A percentile compares a stretch with the other conserved stretches of the same genome.
Conservation (phyloP, 2,113 vertebrate species). For the Leptobrachium ailaonicum region DNA sequence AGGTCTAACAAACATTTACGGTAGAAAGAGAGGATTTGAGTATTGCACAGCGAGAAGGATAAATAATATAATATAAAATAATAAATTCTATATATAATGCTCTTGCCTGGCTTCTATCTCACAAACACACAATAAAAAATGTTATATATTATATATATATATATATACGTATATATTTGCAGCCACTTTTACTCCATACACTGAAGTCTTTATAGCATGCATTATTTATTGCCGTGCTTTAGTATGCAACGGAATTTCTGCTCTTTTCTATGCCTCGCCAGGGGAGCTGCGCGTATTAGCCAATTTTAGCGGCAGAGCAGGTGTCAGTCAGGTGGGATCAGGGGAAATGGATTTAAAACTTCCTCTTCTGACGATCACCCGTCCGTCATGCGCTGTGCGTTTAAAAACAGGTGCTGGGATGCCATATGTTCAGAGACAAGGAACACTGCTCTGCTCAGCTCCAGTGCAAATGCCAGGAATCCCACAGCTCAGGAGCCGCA, state of each 20-base stretch:
- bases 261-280: slow-evolving; percentile 43
- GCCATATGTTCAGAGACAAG: slow-evolving; percentile 62
- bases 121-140: too few relatives aligned
- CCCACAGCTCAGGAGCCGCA: background rate
- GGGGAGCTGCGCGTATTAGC: slow-evolving; percentile 58
- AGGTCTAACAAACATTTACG: too few relatives aligned
- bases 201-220: background rate
- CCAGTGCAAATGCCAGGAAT: background rate
- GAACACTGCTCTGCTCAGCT: slow-evolving; percentile 51
- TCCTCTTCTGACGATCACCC: slow-evolving; percentile 61
- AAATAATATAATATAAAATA: too few relatives aligned
- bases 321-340: slow-evolving; percentile 76
- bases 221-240: slow-evolving; percentile 18
- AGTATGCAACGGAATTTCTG: slow-evolving; percentile 21
- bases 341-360: slow-evolving; percentile 61
- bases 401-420: slow-evolving; percentile 64
- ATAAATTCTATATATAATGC: too few relatives aligned
- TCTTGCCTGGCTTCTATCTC: too few relatives aligned
- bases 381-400: slow-evolving; percentile 58
- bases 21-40: too few relatives aligned
- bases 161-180: too few relatives aligned
- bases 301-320: slow-evolving; percentile 79
- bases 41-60: too few relatives aligned
- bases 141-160: too few relatives aligned
- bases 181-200: too few relatives aligned